These are phyloP conservation scores for Propithecus perrieri DNA, from an alignment of 2,797 vertebrate species.

Conservation along the genomic window DNA sequence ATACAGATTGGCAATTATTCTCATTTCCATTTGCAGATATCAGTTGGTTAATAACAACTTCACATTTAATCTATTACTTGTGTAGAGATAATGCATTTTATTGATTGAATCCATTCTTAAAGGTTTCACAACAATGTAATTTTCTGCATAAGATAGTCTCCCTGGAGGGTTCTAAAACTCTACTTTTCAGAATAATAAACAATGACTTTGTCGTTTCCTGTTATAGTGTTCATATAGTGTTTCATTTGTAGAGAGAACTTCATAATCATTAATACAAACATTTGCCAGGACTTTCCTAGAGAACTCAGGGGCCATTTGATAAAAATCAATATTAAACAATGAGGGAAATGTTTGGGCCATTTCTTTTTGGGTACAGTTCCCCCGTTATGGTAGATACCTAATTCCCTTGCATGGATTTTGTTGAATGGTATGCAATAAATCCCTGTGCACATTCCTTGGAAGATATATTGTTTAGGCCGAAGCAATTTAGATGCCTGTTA, in stretches of 20 bases:
- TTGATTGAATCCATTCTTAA: not conserved
- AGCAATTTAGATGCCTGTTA: not conserved
- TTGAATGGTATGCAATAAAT: not conserved
- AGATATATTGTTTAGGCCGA: not conserved
- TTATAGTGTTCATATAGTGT: not conserved
- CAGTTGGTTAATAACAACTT: not conserved
- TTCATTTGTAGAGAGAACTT: not conserved
- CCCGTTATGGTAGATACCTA: not conserved
- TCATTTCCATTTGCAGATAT: not conserved
- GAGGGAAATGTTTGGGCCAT: not conserved
- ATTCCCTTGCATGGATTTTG: not conserved
- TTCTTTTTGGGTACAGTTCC: not conserved
- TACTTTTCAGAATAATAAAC: not conserved
- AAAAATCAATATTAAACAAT: constrained; percentile 29
- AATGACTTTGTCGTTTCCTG: not conserved
- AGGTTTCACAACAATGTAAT: not conserved
- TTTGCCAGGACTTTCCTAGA: not conserved
- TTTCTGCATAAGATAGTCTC: constrained; percentile 16
- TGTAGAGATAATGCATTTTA: not conserved
- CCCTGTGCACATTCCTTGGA: not conserved
- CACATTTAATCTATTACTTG: not conserved
- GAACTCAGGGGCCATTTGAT: not conserved
- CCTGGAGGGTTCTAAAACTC: not conserved
- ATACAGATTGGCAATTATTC: not conserved
- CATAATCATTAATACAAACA: not conserved